Conservation (phyloP, 2,888 invertebrate genomes). For the Microctonus hyperodae region DNA sequence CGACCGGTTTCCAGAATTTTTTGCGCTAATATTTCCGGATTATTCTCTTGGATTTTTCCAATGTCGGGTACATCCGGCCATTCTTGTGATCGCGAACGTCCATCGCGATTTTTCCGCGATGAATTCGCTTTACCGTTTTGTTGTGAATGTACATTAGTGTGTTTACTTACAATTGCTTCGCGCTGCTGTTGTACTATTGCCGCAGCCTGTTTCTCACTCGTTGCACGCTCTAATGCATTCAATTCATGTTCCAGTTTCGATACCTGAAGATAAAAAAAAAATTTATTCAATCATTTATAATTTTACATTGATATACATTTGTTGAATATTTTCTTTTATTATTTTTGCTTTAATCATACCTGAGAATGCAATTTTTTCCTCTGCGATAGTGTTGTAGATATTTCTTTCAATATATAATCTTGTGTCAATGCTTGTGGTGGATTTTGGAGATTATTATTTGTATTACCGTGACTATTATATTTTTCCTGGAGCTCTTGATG, state of each 20-base stretch:
- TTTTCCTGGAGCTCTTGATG: conserved; percentile 80
- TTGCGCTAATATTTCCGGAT: conserved; percentile 87
- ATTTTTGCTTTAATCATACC: conserved; percentile 59
- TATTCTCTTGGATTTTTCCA: conserved; percentile 90
- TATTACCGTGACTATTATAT: conserved; percentile 68
- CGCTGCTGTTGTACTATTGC: conserved; percentile 58
- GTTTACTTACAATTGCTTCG: conserved; percentile 48
- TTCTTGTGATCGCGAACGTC: conserved; percentile 83
- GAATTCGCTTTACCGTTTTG: conserved; percentile 60
- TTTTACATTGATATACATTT: neutral
- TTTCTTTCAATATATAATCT: conserved; percentile 85
- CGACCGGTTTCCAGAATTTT: conserved; percentile 90
- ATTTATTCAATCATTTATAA: neutral
- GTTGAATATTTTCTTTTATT: neutral
- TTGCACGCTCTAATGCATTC: conserved; percentile 74
- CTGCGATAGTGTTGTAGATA: conserved; percentile 82
- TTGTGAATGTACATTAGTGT: conserved; percentile 47
- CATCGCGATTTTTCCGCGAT: conserved; percentile 73
- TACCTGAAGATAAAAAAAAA: conserved; percentile 48
- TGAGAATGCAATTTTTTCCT: conserved; percentile 85
- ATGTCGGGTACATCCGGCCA: conserved; percentile 93
- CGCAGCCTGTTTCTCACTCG: conserved; percentile 70
- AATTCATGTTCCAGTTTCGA: conserved; percentile 83
- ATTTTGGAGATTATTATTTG: conserved; percentile 69
- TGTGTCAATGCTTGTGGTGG: conserved; percentile 72